Base-by-base conservation (phyloP, 2,113 vertebrate species). In the Cyanistes caeruleus region DNA sequence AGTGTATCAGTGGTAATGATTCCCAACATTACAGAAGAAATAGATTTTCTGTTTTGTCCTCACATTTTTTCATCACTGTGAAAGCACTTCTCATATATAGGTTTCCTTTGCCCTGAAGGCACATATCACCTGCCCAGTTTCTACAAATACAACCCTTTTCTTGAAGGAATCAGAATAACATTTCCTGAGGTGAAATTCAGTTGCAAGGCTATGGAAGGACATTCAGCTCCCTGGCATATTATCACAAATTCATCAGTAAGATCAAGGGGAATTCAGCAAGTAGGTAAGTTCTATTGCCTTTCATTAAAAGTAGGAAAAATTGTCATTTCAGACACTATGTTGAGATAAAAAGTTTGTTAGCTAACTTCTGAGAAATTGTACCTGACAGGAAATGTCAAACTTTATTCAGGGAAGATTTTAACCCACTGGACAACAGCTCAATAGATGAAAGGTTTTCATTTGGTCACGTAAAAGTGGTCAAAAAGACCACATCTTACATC, bases 211-310 rank as follows among this genome's bases (percentile, higher is more conserved):
- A 17, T 4, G 7, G 52, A 85, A 84, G 37, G 55, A 83, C 11
- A 17, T 84, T 94, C 80, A 70, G 44, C 4, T 81, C 33, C 25
- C 31, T 81, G 52, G 44, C 53, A 87, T 33, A 64, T 87, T 86
- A 83, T 64, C 62, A 79, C 46, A 85, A 96, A 93, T 94, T 67
- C 51, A 91, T 90, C 60, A 89, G 63, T n/a, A 90, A 95, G 70
- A 79, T 78, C 64, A 96, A 90, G 77, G 37, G 31, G 60, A 86
- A 89, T 79, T 93, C 80, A 92, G 12, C 12, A 60, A 52, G 49
- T 67, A 68, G 28, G 25, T 65, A 44, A 56, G 28, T 55, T 93
- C 60, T 53, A 51, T 15, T 59, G 51, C 51, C 80, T 85, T 91
- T 89, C 79, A 81, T 89, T 85, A 90, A 72, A 80, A 89, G 55